A percentile compares a stretch with the other conserved stretches of the same genome.
Evolutionary conservation across 23 tunicate species (phyloP).

Genomic region (Halocynthia aurantium): DNA sequence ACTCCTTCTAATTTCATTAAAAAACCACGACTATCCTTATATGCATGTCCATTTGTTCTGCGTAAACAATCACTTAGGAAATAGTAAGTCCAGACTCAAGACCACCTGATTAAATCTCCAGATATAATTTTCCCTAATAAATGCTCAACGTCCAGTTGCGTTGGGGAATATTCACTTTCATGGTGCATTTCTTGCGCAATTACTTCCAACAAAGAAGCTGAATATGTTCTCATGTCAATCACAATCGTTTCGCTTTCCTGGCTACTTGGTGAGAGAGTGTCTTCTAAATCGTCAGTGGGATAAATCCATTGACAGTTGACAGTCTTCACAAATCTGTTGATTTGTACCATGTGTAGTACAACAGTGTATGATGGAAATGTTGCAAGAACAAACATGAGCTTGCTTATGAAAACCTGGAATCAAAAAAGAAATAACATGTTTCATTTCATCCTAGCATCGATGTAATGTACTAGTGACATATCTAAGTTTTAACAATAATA

Average conservation of each 20-base stretch:
- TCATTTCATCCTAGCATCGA: not conserved
- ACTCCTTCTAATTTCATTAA: too few relatives aligned
- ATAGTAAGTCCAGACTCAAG: not conserved
- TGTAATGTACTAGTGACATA: not conserved
- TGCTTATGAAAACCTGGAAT: constrained; percentile 12
- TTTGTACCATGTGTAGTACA: not conserved
- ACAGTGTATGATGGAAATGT: constrained; percentile 18
- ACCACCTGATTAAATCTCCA: constrained; percentile 11
- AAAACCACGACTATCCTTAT: too few relatives aligned
- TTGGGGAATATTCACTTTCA: not conserved
- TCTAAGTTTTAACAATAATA: too few relatives aligned
- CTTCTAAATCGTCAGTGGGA: not conserved
- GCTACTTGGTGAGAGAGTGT: not conserved
- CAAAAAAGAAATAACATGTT: not conserved
- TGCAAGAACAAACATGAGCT: not conserved
- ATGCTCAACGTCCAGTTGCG: not conserved
- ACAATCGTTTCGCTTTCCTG: not conserved
- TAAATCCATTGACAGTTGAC: not conserved
- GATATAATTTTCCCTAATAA: not conserved
- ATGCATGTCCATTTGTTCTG: too few relatives aligned
- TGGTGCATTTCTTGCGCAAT: not conserved
- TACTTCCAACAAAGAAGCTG: not conserved
- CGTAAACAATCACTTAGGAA: too few relatives aligned
- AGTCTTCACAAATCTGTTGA: constrained; percentile 12
- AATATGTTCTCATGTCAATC: not conserved